phyloP scores from a whole-genome alignment of 37 sponge, comb jelly and placozoan species.

The Bolinopsis microptera region DNA sequence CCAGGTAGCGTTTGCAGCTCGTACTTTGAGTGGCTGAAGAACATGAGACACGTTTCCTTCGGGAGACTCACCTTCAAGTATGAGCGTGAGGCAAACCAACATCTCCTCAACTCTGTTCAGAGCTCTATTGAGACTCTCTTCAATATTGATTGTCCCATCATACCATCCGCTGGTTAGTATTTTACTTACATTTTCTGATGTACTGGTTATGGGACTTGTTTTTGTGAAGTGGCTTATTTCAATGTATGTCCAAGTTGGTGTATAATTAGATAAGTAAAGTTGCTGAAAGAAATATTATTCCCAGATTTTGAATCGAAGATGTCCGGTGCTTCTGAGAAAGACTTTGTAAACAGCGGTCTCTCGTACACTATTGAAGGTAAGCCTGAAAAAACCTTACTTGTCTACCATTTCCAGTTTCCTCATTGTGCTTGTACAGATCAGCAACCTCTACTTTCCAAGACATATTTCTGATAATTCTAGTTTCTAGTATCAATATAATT shows the following conservation, averaged over 20 bases:
- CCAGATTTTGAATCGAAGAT: background rate
- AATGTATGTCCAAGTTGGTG: background rate
- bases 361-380: slow-evolving; percentile 89
- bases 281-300: background rate
- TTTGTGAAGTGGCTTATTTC: background rate
- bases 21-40: slow-evolving; percentile 99
- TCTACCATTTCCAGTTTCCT: background rate
- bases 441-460: too few species aligned
- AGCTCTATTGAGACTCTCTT: slow-evolving; percentile 46
- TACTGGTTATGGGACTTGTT: background rate
- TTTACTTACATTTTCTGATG: background rate
- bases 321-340: slow-evolving; percentile 90
- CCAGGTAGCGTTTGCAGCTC: slow-evolving; percentile 98
- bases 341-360: slow-evolving; percentile 96
- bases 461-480: too few species aligned
- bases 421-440: too few species aligned
- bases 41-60: slow-evolving; percentile 95
- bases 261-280: background rate
- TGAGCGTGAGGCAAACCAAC: slow-evolving; percentile 84
- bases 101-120: slow-evolving; percentile 72
- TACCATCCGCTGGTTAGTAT: slow-evolving; percentile 4
- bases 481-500: too few species aligned
- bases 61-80: slow-evolving; percentile 93
- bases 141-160: slow-evolving; percentile 60
- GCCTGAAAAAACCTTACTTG: background rate